Evolutionary conservation across 2,797 vertebrate genomes (phyloP).

Genomic region (Alectoris magna): DNA sequence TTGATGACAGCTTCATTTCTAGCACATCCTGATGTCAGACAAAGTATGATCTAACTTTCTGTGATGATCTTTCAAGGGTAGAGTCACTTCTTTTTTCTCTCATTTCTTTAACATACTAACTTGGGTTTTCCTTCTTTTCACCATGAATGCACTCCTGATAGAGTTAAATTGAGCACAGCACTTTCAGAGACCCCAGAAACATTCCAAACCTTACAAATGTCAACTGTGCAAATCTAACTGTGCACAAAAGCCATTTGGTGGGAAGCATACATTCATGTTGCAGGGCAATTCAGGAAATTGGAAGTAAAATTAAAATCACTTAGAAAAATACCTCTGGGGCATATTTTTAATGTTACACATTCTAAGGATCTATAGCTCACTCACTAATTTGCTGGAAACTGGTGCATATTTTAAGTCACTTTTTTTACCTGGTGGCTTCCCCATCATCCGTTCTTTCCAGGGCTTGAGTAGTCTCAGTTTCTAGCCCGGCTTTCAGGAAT

Average conservation of each 20-base stretch:
- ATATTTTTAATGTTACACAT: neutral
- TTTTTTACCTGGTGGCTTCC: neutral
- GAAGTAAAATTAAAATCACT: neutral
- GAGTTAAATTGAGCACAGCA: neutral
- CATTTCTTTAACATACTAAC: neutral
- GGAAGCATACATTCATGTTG: neutral
- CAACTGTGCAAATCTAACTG: neutral
- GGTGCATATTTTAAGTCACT: neutral
- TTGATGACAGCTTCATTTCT: neutral
- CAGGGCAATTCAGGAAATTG: neutral
- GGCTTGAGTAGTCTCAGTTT: neutral
- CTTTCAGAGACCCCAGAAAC: neutral
- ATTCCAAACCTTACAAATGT: neutral
- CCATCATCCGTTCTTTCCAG: neutral
- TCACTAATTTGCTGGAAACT: neutral
- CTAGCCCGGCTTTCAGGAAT: neutral
- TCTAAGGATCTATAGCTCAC: neutral
- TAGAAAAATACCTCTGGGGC: neutral
- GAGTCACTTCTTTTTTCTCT: neutral
- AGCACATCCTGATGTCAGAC: neutral
- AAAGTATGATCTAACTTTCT: neutral
- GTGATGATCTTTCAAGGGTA: neutral
- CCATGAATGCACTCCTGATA: neutral
- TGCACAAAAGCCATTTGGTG: too few species aligned
- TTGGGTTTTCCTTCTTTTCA: neutral